Evolutionary conservation across 2,113 vertebrate genomes (phyloP).

Genomic region (Cairina moschata): DNA sequence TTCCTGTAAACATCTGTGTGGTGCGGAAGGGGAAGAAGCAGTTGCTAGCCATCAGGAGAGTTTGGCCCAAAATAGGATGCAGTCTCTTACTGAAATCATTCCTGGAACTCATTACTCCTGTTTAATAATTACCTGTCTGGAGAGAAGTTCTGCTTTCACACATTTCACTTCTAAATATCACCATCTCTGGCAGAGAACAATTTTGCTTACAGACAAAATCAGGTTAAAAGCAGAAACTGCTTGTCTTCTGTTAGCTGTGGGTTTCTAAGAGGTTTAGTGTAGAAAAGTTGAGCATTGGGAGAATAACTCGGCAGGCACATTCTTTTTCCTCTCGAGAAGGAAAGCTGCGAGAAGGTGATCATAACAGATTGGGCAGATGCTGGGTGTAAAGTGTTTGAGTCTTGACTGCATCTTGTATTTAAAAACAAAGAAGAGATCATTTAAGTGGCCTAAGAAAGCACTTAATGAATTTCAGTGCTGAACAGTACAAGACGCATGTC

Average conservation of each 20-base stretch:
- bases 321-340: not conserved
- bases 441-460: not conserved
- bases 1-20: not conserved
- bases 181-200: not conserved
- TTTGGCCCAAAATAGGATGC: too few species aligned
- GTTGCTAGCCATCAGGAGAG: not conserved
- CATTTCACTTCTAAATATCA: not conserved
- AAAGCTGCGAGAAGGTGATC: not conserved
- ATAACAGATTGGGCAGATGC: fast-evolving
- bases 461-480: not conserved
- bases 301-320: not conserved
- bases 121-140: slow-evolving; percentile 38
- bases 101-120: slow-evolving; percentile 22
- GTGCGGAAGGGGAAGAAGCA: not conserved
- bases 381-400: not conserved
- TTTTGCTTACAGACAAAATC: not conserved
- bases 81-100: slow-evolving; percentile 21
- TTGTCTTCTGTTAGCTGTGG: not conserved
- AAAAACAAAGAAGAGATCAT: not conserved
- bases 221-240: not conserved
- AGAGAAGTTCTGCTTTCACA: not conserved
- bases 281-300: not conserved
- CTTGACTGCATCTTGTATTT: not conserved
- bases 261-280: not conserved
- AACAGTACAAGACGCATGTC: not conserved